Conservation (phyloP, 2,113 vertebrate genomes). For the Cyphomyrus discorhynchus region DNA sequence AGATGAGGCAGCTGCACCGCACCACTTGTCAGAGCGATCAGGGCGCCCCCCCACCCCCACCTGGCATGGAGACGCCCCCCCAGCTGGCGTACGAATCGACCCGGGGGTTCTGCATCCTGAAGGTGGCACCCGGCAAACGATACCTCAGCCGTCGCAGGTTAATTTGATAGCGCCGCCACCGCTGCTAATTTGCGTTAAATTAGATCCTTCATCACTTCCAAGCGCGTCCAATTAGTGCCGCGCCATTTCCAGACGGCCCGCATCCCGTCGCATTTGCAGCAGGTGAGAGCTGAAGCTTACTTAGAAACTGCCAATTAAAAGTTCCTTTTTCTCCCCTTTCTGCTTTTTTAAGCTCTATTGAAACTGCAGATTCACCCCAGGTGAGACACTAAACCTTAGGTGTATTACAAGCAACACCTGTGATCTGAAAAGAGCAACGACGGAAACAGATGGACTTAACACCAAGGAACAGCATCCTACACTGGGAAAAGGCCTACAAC, state of each 20-base stretch:
- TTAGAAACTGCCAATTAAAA: slow-evolving; percentile 44
- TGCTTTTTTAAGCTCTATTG: background rate
- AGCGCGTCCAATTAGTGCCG: slow-evolving; percentile 47
- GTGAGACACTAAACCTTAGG: slow-evolving; percentile 22
- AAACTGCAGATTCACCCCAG: background rate
- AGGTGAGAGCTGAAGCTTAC: slow-evolving; percentile 36
- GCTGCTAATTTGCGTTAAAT: slow-evolving; percentile 58
- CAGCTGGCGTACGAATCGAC: background rate
- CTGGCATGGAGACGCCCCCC: background rate
- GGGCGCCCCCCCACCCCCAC: background rate
- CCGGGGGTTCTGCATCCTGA: slow-evolving; percentile 25
- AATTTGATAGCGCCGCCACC: slow-evolving; percentile 45
- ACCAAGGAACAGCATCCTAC: background rate
- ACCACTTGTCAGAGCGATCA: background rate
- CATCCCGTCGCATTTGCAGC: slow-evolving; percentile 36
- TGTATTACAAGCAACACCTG: background rate
- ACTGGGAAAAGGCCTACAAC: background rate
- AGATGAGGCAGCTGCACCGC: background rate
- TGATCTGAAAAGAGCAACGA: background rate
- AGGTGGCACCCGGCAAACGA: slow-evolving; percentile 29
- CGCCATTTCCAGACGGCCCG: slow-evolving; percentile 33
- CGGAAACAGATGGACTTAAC: background rate
- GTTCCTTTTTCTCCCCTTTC: slow-evolving; percentile 10
- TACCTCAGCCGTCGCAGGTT: slow-evolving; percentile 30
- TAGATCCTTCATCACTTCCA: slow-evolving; percentile 29